These are phyloP conservation scores for Montipora cactus DNA, from an alignment of 64 coral and sea anemone species.

Conservation along the genomic window DNA sequence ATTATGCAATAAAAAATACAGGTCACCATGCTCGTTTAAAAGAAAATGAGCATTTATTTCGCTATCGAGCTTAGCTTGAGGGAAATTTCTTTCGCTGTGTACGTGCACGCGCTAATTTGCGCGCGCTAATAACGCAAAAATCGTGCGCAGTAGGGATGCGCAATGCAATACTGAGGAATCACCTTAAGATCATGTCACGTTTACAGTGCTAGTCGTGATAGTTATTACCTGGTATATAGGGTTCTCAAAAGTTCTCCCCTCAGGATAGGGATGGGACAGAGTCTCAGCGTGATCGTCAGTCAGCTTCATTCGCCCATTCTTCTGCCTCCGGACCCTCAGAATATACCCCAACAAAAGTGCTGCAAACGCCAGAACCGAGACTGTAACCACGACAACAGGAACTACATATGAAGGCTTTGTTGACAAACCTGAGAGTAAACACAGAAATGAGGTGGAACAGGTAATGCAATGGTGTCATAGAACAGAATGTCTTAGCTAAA, in stretches of 20 bases:
- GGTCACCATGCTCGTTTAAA: too few relatives aligned
- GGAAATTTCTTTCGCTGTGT: too few relatives aligned
- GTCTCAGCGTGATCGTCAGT: constrained; percentile 68
- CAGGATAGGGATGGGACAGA: constrained; percentile 65
- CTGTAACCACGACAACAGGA: constrained; percentile 43
- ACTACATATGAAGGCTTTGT: constrained; percentile 6
- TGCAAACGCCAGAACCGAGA: constrained; percentile 8
- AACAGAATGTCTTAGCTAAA: too few relatives aligned
- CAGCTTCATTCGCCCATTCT: constrained; percentile 75
- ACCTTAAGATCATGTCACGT: too few relatives aligned
- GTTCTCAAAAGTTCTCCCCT: constrained; percentile 85
- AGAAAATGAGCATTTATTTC: too few relatives aligned
- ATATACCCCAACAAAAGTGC: constrained; percentile 6
- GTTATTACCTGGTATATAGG: constrained; percentile 83
- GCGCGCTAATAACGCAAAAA: too few relatives aligned
- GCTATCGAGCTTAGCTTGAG: too few relatives aligned
- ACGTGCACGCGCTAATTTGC: too few relatives aligned
- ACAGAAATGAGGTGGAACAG: background rate
- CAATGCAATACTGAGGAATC: too few relatives aligned
- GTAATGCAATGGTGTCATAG: too few relatives aligned
- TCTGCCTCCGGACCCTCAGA: constrained; percentile 13
- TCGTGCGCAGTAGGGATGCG: too few relatives aligned
- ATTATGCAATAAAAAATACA: too few relatives aligned
- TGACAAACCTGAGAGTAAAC: background rate
- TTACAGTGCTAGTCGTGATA: background rate